These are phyloP conservation scores for Drosophila baimaii DNA, from an alignment of 1,140 invertebrate species.

Conservation along the genomic window DNA sequence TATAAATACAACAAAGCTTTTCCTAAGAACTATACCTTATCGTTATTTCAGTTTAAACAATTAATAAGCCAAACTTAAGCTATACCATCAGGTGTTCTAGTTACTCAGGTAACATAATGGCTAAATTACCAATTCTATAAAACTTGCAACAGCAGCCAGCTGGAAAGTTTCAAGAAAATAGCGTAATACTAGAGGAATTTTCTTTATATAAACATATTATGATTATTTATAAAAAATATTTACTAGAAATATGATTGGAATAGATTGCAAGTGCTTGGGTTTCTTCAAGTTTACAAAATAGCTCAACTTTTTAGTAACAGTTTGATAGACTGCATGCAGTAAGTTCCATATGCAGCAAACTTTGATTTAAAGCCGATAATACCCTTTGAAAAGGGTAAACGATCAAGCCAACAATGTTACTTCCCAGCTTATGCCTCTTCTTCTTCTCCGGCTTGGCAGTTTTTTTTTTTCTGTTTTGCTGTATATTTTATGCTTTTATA, in stretches of 20 bases:
- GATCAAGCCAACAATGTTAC: slow-evolving; percentile 26
- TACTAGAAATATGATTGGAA: background rate
- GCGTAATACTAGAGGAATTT: background rate
- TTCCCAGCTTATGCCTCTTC: slow-evolving; percentile 24
- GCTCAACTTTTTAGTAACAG: too few relatives aligned
- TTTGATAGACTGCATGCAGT: too few relatives aligned
- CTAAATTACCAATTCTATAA: background rate
- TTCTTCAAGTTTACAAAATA: background rate
- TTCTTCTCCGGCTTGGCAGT: slow-evolving; percentile 22
- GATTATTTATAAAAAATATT: background rate
- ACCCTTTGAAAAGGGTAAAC: background rate
- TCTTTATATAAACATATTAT: background rate
- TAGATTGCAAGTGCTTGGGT: background rate
- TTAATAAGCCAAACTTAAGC: background rate
- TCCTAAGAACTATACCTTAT: background rate
- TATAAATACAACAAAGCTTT: too few relatives aligned
- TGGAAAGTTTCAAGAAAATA: background rate
- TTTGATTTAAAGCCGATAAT: background rate
- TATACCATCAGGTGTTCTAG: background rate
- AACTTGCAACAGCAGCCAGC: background rate
- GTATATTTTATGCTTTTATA: slow-evolving; percentile 67
- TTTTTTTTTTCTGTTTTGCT: slow-evolving; percentile 11
- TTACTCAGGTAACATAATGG: background rate
- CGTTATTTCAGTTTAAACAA: background rate
- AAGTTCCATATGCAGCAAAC: too few relatives aligned